Conservation (phyloP, 2,113 vertebrate species). For the Pampusana beccarii region DNA sequence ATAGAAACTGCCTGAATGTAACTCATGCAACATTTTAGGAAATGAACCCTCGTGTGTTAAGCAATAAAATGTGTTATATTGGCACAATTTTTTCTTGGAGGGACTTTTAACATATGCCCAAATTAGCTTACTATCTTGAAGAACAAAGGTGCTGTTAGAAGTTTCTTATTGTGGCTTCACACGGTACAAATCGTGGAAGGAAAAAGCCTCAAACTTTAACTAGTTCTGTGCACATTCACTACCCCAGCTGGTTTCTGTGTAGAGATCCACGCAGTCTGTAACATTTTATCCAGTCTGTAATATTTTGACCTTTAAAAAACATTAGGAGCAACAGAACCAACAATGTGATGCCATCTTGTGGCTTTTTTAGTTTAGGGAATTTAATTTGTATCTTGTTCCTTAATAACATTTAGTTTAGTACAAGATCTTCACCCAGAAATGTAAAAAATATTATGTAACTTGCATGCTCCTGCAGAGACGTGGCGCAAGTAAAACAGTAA, state of each 20-base stretch:
- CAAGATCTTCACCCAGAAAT: neutral
- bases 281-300: neutral
- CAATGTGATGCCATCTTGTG: slow-evolving; percentile 41
- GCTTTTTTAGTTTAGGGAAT: neutral
- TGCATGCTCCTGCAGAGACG: neutral
- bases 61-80: neutral
- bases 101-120: neutral
- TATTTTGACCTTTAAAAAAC: neutral
- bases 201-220: neutral
- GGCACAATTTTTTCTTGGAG: neutral
- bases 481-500: neutral
- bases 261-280: neutral
- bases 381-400: neutral
- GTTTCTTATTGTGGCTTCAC: neutral
- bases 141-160: neutral
- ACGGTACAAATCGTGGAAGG: neutral
- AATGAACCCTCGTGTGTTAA: neutral
- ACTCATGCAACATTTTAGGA: neutral
- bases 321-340: neutral
- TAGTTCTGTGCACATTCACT: neutral
- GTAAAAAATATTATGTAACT: neutral
- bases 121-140: neutral
- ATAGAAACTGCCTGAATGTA: neutral
- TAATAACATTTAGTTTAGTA: neutral
- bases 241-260: neutral